Conservation (phyloP, 2,797 vertebrate species). For the Gobio occitaniae region DNA sequence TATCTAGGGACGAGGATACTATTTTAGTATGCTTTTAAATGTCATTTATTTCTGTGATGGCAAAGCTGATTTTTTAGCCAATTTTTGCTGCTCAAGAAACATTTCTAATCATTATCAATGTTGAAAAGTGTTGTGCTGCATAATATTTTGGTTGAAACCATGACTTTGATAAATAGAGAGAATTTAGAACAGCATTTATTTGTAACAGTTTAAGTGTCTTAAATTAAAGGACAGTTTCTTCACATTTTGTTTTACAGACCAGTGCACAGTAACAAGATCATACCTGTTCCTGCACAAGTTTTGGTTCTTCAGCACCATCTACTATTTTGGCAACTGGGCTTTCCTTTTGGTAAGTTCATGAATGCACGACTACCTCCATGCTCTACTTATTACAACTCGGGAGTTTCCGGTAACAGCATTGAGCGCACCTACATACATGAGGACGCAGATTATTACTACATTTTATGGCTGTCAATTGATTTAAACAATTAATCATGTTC, state of each 20-base stretch:
- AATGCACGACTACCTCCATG: too few species aligned
- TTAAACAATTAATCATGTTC: too few species aligned
- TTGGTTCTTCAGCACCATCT: constrained; percentile 98
- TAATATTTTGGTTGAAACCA: neutral
- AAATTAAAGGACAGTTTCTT: neutral
- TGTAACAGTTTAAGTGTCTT: neutral
- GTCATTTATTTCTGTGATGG: neutral
- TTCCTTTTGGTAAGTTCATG: constrained; percentile 89
- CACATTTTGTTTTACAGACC: constrained; percentile 79
- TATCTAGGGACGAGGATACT: neutral
- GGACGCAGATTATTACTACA: too few species aligned
- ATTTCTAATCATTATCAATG: neutral
- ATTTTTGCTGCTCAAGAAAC: neutral
- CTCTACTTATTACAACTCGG: too few species aligned
- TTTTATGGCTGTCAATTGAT: too few species aligned
- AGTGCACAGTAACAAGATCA: constrained; percentile 93
- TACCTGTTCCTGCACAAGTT: constrained; percentile 99
- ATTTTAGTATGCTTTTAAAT: neutral
- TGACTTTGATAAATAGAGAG: neutral
- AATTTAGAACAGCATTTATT: neutral
- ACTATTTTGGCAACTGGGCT: constrained; percentile 98
- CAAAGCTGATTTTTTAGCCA: neutral
- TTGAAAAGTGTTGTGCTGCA: neutral
- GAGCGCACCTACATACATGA: too few species aligned
- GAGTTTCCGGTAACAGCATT: too few species aligned